phyloP scores from a whole-genome alignment of 2,797 vertebrate species.

The Sebastes alutus region DNA sequence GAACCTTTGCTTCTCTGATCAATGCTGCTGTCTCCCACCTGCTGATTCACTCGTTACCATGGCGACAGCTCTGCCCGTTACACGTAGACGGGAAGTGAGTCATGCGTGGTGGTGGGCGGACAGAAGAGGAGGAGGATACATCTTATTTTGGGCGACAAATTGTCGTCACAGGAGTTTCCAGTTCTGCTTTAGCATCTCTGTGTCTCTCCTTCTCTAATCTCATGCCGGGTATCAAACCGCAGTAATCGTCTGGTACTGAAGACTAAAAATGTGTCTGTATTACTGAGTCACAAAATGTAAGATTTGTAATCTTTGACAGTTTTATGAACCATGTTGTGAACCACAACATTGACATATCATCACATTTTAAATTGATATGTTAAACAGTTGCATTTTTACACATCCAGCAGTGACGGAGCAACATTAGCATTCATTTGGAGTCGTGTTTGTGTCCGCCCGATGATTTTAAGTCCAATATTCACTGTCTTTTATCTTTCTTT shows the following conservation, averaged over 20 bases:
- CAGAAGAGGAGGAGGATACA: slow-evolving; percentile 23
- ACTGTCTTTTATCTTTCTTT: not conserved
- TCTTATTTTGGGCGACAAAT: slow-evolving; percentile 36
- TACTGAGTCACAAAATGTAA: not conserved
- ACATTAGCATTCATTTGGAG: not conserved
- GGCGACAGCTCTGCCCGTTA: slow-evolving; percentile 50
- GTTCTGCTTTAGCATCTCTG: not conserved
- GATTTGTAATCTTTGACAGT: not conserved
- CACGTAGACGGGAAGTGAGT: slow-evolving; percentile 66
- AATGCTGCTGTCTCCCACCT: slow-evolving; percentile 26
- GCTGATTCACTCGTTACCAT: slow-evolving; percentile 70
- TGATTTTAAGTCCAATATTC: not conserved
- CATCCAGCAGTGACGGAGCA: not conserved
- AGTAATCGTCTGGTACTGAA: not conserved
- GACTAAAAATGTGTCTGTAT: not conserved
- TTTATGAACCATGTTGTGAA: not conserved
- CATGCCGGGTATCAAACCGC: not conserved
- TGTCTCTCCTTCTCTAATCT: not conserved
- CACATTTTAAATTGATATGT: not conserved
- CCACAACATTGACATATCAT: not conserved
- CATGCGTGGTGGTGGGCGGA: slow-evolving; percentile 53
- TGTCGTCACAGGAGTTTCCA: slow-evolving; percentile 62
- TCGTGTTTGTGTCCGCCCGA: not conserved
- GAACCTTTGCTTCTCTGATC: not conserved
- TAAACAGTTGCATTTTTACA: not conserved